These are phyloP conservation scores for Auanema sp. DNA, from an alignment of 2,888 invertebrate species.

Conservation along the genomic window DNA sequence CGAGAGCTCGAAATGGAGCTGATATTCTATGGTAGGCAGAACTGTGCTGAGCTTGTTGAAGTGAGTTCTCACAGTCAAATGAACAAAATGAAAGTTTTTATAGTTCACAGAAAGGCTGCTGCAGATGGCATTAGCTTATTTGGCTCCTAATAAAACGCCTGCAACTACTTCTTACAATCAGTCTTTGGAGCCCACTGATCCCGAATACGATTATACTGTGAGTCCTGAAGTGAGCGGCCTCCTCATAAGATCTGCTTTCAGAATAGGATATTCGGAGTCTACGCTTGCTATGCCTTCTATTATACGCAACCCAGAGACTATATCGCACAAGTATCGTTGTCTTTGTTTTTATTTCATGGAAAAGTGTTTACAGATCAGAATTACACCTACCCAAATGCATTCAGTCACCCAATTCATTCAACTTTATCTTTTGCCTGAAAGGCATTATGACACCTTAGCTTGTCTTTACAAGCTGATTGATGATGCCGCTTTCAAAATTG, in stretches of 20 bases:
- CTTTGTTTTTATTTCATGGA: not conserved
- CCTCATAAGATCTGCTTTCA: not conserved
- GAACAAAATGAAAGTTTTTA: constrained; percentile 12
- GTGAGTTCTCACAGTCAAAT: constrained; percentile 9
- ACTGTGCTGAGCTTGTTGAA: constrained; percentile 37
- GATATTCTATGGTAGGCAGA: constrained; percentile 31
- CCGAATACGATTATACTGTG: too few relatives aligned
- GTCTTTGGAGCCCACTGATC: too few relatives aligned
- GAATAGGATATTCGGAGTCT: constrained; percentile 44
- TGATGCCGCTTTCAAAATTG: constrained; percentile 29
- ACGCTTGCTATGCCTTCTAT: constrained; percentile 34
- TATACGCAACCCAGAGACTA: constrained; percentile 39
- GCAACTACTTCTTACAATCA: too few relatives aligned
- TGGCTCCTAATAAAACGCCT: constrained; percentile 7
- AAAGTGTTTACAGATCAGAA: constrained; percentile 23
- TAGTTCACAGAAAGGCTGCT: constrained; percentile 42
- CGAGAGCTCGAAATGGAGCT: constrained; percentile 25
- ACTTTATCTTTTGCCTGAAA: constrained; percentile 6
- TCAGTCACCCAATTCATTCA: constrained; percentile 23
- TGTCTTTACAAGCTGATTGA: constrained; percentile 26
- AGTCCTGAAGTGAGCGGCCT: not conserved
- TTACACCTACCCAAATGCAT: constrained; percentile 22
- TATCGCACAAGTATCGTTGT: constrained; percentile 24
- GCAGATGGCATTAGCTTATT: constrained; percentile 30
- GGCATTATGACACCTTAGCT: constrained; percentile 24